Evolutionary conservation across 1,140 invertebrate genomes (phyloP), one percentile per base, ranked within the genome.

Genomic region (Ganaspis sp.): DNA sequence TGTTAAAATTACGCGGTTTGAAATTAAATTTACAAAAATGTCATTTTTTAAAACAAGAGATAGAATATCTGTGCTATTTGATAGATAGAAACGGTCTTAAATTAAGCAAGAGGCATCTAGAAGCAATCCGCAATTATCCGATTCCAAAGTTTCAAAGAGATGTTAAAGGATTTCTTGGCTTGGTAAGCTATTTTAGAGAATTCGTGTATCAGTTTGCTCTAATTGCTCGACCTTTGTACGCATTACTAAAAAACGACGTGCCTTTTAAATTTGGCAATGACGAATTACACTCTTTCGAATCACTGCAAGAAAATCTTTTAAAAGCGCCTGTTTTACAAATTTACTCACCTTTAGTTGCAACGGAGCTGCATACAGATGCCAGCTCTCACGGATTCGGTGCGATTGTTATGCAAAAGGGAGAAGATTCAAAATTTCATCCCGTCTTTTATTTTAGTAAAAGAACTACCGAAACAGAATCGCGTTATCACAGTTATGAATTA

Each of bases 391-490:
- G 84, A 12, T 83, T 79, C 70, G 86, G 86, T 9, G 77, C 82
- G 38, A 81, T 84, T 29, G 72, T 90, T 38, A 64, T 89, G 15
- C 88, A 91, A 77, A 76, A 75, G 76, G 73, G 78, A 23, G 38
- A 26, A 1, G 82, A 89, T 74, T 74, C 76, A 17, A 77, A 80
- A 58, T 72, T 83, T 37, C 86, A 88, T 78, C 90, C 85, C 9
- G 78, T 92, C 8, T 84, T 87, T 11, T 92, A 91, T 82, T 90
- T 89, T 74, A 90, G 90, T 69, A 82, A 88, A 29, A 82, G 84
- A 42, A 87, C 92, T 9, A 83, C 81, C 17, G 79, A 81, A 3
- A 40, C 40, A 9, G 17, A 45, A 72, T n/a, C 9, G 26, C 17
- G 42, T 0, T 49, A 72, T 53, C 17, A 15, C 21, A 72, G 71